Evolutionary conservation across 2,113 vertebrate species (phyloP), one percentile per base, ranked within the genome.

Genomic region (Australoheros scitulus): DNA sequence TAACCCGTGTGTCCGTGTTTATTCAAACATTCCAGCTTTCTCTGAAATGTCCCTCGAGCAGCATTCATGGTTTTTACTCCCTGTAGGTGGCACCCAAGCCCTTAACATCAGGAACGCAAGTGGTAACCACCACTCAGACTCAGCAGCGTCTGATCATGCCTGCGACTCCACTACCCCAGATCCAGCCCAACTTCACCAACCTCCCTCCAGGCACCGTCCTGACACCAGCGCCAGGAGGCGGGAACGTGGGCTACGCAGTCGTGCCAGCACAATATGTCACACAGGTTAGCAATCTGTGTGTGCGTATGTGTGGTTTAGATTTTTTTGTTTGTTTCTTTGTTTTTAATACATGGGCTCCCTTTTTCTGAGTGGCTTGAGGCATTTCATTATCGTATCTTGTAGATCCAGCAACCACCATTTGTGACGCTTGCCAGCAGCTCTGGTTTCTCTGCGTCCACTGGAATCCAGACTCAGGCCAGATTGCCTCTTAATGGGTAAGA

Each of bases 121-220:
- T 98, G 17, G 96, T 98, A n/a, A 97, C 97, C 78, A 96, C 96
- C 18, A 96, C 95, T 85, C 97, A 98, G 91, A 97, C 96, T 7
- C 98, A 98, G 83, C 98, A 99, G 61, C 95, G 98, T 41, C 97
- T 99, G 32, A 99, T 99, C 91, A 99, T 99, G 98, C 98, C 98
- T 32, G 98, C 98, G 24, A 97, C 98, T 1, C 97, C 97, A 26
- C 95, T 99, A 75, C 97, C 97, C 36, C 98, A 99, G 91, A 98
- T 99, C 82, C 98, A 99, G 89, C 98, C 98, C 77, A 99, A 97
- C 94, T 97, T 99, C 90, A 97, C 98, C 57, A 99, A 97, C 93
- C 96, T 99, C 17, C 98, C 98, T 0, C 97, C 98, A 0, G 98
- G 98, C 81, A 99, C 98, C 2, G 97, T 99, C 22, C 94, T 99